phyloP scores from a whole-genome alignment of 1,140 invertebrate genomes.

The Papilio aristodemus region DNA sequence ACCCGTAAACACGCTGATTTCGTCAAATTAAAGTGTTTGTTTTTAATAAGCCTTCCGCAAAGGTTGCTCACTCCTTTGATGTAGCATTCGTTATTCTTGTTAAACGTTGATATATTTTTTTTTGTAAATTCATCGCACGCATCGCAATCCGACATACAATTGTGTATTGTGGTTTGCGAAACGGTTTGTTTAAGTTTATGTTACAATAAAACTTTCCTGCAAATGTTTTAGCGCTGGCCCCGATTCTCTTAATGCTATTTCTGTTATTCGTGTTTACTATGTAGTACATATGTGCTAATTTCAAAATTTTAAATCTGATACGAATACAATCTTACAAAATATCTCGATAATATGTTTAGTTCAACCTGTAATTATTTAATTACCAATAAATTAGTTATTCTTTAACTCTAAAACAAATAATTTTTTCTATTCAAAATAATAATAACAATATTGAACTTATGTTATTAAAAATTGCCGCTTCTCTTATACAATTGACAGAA shows the following conservation, averaged over 20 bases:
- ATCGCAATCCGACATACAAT: conserved; percentile 52
- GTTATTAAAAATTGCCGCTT: too few species aligned
- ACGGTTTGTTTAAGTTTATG: conserved; percentile 60
- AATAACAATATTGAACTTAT: too few species aligned
- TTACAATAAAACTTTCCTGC: conserved; percentile 60
- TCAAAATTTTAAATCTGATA: conserved; percentile 28
- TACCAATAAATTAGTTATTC: too few species aligned
- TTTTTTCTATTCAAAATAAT: too few species aligned
- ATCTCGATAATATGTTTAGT: too few species aligned
- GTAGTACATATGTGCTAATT: conserved; percentile 42
- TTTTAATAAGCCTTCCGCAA: conserved; percentile 70
- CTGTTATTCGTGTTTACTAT: conserved; percentile 43
- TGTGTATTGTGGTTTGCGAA: conserved; percentile 54
- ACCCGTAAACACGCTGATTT: conserved; percentile 63
- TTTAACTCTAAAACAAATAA: too few species aligned
- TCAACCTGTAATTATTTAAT: too few species aligned
- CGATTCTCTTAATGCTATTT: conserved; percentile 54
- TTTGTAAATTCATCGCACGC: conserved; percentile 49
- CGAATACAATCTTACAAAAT: conserved; percentile 29
- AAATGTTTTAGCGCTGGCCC: conserved; percentile 57
- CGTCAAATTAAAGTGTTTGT: conserved; percentile 56
- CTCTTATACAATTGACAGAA: too few species aligned
- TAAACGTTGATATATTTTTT: conserved; percentile 37
- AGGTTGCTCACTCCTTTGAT: conserved; percentile 58
- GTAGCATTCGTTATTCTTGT: conserved; percentile 50